Base-by-base conservation (phyloP, 2,888 invertebrate species). In the Dynastes grantii region DNA sequence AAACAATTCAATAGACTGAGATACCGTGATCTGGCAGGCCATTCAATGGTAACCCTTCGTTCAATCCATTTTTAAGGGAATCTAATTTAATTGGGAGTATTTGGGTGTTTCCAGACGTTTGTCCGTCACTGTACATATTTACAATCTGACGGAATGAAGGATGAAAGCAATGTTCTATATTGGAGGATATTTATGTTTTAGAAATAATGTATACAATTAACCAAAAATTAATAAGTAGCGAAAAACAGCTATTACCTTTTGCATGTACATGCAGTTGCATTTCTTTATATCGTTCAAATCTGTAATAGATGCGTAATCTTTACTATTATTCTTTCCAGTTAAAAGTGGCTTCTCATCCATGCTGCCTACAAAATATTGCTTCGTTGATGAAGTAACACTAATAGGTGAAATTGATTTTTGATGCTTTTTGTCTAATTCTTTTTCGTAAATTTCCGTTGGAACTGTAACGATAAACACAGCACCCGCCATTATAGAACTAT, bases 381-480 rank as follows among this genome's bases (percentile, higher is more conserved):
- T 68, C 4, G 3, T 53, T 11, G 13, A 27, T 2, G 27, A 58
- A 70, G 16, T 70, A 11, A 16, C 13, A 3, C 51, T 58, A 2
- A 29, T 49, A 32, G n/a, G 16, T 8, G 63, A 71, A 37, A 51
- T 73, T 32, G 61, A 51, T 27, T 79, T 68, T 51, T 70, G n/a
- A 55, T 37, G 32, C 53, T 55, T 70, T 40, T 45, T 40, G 5
- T 32, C 40, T n/a, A 80, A 27, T 53, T 67, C 53, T 22, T 76
- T 79, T 40, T 92, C 92, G 82, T 91, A 87, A 76, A 88, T 89
- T 78, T 90, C 90, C 32, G 90, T 90, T 4, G 92, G 92, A 27
- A 92, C 90, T 81, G 90, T 91, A 13, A 92, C 90, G 49, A 92
- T 89, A 81, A 92, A 91, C 58, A 92, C 85, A n/a, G 91, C 91